These are phyloP conservation scores for Buceros bicornis DNA, from an alignment of 2,797 vertebrate species.

Conservation along the genomic window DNA sequence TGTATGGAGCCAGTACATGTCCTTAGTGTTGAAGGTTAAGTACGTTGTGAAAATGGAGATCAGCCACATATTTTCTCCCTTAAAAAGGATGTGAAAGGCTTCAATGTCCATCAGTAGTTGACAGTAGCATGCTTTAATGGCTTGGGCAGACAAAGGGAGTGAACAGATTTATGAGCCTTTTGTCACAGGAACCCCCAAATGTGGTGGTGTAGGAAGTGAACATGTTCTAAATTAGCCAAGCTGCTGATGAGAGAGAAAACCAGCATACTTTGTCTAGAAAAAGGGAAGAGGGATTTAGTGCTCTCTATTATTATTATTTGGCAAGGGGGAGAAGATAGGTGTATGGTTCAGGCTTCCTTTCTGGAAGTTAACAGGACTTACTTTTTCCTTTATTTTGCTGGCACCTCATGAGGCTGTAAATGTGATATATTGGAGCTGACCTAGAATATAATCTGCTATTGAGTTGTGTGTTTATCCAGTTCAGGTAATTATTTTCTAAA, in stretches of 20 bases:
- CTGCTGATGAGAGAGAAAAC: neutral
- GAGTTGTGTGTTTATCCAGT: constrained; percentile 15
- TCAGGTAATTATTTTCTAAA: constrained; percentile 40
- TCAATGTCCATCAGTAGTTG: rapidly evolving
- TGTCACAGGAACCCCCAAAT: neutral
- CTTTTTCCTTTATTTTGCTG: neutral
- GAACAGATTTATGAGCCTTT: neutral
- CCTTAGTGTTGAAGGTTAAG: neutral
- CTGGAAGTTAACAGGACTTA: neutral
- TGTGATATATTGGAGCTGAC: neutral
- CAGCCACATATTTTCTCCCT: neutral
- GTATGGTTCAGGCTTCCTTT: neutral
- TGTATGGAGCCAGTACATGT: neutral
- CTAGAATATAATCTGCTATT: constrained; percentile 22
- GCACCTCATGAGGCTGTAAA: neutral
- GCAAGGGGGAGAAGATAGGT: too few relatives aligned
- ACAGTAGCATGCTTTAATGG: neutral
- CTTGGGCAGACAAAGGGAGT: neutral
- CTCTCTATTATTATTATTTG: neutral
- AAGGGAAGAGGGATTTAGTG: neutral
- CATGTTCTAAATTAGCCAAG: neutral
- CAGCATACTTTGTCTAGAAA: neutral
- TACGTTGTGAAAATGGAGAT: neutral
- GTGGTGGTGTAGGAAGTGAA: neutral
- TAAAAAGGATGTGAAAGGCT: neutral